phyloP scores from a whole-genome alignment of 2,888 invertebrate genomes.

The Caenorhabditis japonica region DNA sequence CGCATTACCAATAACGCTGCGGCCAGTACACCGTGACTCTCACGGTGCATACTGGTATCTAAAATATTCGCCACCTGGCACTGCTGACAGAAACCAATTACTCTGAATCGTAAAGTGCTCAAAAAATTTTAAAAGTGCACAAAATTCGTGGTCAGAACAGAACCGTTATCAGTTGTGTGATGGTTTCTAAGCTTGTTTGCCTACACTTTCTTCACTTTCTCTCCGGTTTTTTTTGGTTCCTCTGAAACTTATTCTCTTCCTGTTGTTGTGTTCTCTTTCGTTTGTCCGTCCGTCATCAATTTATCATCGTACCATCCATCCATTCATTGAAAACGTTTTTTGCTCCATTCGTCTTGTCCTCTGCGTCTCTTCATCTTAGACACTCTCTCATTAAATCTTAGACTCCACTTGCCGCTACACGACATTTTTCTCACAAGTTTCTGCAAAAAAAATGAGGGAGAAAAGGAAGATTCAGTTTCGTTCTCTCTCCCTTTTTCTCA shows the following conservation, averaged over 20 bases:
- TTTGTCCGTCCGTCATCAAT: constrained; percentile 17
- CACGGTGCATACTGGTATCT: too few relatives aligned
- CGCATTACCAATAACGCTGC: too few relatives aligned
- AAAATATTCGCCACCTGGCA: constrained; percentile 23
- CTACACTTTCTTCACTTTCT: constrained; percentile 11
- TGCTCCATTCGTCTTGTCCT: constrained; percentile 26
- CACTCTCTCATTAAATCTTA: background rate
- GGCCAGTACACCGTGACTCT: too few relatives aligned
- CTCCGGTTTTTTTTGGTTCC: too few relatives aligned
- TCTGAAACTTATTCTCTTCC: too few relatives aligned
- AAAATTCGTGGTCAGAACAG: too few relatives aligned
- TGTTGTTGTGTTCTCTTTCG: background rate
- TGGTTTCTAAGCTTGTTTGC: constrained; percentile 9
- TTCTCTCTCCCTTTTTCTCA: constrained; percentile 14
- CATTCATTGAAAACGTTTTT: constrained; percentile 23
- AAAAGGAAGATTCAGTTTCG: constrained; percentile 9
- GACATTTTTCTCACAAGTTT: constrained; percentile 43
- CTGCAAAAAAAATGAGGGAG: constrained; percentile 27
- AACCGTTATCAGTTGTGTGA: constrained; percentile 5
- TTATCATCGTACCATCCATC: constrained; percentile 46
- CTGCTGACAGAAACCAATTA: constrained; percentile 13
- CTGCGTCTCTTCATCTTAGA: constrained; percentile 24
- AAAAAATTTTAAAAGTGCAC: constrained; percentile 37
- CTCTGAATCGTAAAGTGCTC: constrained; percentile 11
- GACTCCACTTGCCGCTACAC: constrained; percentile 27